Evolutionary conservation across 2,888 invertebrate species (phyloP).

Genomic region (Yponomeuta sedellus): DNA sequence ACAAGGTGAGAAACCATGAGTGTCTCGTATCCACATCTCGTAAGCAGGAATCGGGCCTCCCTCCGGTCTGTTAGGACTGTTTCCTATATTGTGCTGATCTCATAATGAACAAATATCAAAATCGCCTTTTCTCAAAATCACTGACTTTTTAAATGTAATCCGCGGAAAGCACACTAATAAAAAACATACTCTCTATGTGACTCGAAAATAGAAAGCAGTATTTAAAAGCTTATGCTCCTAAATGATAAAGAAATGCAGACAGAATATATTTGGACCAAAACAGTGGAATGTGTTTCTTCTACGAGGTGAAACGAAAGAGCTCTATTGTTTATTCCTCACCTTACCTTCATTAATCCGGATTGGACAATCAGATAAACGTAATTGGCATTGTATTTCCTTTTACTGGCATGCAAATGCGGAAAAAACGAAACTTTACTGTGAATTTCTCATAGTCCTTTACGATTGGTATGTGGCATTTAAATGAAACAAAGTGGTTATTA

Average conservation of each 20-base stretch:
- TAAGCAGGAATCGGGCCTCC: no score
- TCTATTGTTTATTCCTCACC: constrained; percentile 6
- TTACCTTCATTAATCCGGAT: constrained; percentile 16
- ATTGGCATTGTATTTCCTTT: constrained; percentile 14
- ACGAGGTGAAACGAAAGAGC: not conserved
- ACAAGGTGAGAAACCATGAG: no score
- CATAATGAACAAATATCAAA: no score
- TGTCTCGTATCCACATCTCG: no score
- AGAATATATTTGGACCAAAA: not conserved
- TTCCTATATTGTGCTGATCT: no score
- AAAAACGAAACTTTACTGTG: not conserved
- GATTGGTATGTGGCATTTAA: not conserved
- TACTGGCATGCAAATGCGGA: not conserved
- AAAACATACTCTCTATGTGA: no score
- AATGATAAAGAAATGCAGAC: not conserved
- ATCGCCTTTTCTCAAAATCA: no score
- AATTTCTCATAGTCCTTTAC: not conserved
- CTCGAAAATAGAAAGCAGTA: no score
- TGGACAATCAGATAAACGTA: constrained; percentile 16
- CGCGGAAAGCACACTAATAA: no score
- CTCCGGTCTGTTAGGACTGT: no score
- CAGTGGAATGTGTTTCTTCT: not conserved
- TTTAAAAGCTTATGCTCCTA: not conserved
- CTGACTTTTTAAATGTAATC: no score
- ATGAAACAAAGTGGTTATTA: not conserved